These are phyloP conservation scores for Hormaphis cornu DNA, from an alignment of 1,140 invertebrate genomes.

Conservation along the genomic window DNA sequence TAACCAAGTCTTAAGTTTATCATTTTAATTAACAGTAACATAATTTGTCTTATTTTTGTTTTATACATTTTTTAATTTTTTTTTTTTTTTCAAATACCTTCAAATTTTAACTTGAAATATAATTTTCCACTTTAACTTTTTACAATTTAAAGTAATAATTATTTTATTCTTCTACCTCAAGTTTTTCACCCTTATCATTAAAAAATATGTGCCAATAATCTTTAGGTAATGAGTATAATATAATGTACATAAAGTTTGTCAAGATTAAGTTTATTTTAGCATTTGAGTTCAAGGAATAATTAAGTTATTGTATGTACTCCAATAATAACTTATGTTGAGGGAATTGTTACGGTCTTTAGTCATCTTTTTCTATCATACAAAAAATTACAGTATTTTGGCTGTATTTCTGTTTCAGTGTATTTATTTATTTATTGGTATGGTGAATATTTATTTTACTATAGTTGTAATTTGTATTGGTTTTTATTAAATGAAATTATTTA, in stretches of 20 bases:
- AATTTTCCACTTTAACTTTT: too few species aligned
- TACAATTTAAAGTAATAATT: not conserved
- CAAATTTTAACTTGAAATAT: not conserved
- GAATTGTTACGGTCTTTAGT: too few species aligned
- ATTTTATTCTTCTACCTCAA: conserved; percentile 13
- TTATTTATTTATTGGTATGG: too few species aligned
- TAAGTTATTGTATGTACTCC: not conserved
- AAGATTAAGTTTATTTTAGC: not conserved
- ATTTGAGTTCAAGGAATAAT: not conserved
- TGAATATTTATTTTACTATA: too few species aligned
- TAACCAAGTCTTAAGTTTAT: too few species aligned
- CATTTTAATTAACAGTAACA: too few species aligned
- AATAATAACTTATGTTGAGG: not conserved
- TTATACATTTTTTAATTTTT: not conserved
- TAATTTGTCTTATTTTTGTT: not conserved
- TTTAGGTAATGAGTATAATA: not conserved
- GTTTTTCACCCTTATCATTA: not conserved
- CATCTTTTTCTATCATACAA: too few species aligned
- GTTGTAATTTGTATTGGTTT: too few species aligned
- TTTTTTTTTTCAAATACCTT: not conserved
- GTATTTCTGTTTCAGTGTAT: too few species aligned
- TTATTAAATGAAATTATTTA: too few species aligned
- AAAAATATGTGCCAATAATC: conserved; percentile 12
- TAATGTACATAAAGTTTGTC: not conserved
- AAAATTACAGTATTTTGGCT: too few species aligned